Conservation (phyloP, 2,888 invertebrate genomes). For the Opisthograptis luteolata region DNA sequence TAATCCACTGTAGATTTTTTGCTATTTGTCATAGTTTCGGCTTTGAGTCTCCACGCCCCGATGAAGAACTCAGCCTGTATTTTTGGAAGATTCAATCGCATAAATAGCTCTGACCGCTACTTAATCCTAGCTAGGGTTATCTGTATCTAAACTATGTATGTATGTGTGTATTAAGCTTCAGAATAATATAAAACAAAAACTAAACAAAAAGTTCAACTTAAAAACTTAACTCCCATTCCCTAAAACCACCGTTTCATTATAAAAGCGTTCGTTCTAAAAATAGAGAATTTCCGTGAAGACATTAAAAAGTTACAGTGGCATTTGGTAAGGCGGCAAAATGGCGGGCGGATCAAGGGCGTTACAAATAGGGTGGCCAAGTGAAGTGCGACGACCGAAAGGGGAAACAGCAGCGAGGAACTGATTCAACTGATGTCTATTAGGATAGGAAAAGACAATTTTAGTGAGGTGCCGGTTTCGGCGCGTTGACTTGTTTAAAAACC, state of each 20-base stretch:
- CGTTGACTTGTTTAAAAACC: too few species aligned
- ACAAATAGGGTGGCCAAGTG: slow-evolving; percentile 37
- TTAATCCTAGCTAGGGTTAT: too few species aligned
- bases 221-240: too few species aligned
- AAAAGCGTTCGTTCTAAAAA: slow-evolving; percentile 9
- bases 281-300: slow-evolving; percentile 29
- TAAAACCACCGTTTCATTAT: slow-evolving; percentile 8
- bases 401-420: slow-evolving; percentile 6
- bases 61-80: too few species aligned
- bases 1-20: too few species aligned
- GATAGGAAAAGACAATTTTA: slow-evolving; percentile 7
- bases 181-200: background rate
- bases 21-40: too few species aligned
- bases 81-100: too few species aligned
- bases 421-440: slow-evolving; percentile 2
- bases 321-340: slow-evolving; percentile 38
- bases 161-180: too few species aligned
- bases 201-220: background rate
- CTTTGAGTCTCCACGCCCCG: too few species aligned
- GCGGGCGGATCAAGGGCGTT: slow-evolving; percentile 36
- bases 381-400: slow-evolving; percentile 32
- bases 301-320: slow-evolving; percentile 39
- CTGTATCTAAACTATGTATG: too few species aligned
- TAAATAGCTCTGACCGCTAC: too few species aligned
- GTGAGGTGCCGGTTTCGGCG: background rate